Base-by-base conservation (phyloP, 35 echinoderm and acorn worm species). In the Heliocidaris erythrogramma region DNA sequence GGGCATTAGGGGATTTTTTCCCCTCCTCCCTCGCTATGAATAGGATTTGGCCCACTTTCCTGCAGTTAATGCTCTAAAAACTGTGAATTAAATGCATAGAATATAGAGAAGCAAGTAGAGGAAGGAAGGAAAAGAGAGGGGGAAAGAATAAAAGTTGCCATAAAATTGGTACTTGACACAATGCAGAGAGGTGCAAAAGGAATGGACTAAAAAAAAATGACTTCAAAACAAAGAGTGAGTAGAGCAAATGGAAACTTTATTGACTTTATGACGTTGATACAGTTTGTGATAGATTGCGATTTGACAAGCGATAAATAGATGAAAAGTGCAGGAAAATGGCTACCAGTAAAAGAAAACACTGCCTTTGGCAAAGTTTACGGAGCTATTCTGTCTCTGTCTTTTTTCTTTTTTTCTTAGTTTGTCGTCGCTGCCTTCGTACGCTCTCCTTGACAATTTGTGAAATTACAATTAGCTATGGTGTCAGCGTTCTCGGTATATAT, bases 381-480 rank as follows among this genome's bases (percentile, higher is more conserved):
- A 78, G 65, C 65, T 78, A 78, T 78, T 78, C 65, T 78, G 2
- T 78, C 65, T 27, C 65, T 78, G 65, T 78, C 65, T 78, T 78
- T 21, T 21, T 21, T 24, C 18, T 7, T 78, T 78, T 78, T 42
- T 78, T 78, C 21, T 78, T 78, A 18, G 65, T 78, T 78, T 78
- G 65, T 27, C 21, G 5, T 78, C 65, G 21, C 21, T 78, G 65
- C 65, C 52, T 11, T 11, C 52, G 2, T 56, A 56, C 14, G 13
- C 52, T 78, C 27, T 5, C 65, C 65, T 78, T 78, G 65, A 78
- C 65, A 78, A 78, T 78, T 78, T 78, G 65, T 78, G 65, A 78
- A 78, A 78, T 78, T 78, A 78, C 65, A 78, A 78, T 78, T 78
- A 78, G 65, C 21, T n/a, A 78, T 78, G 65, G 65, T 78, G 65